A percentile compares a stretch with the other conserved stretches of the same genome.
phyloP scores from a whole-genome alignment of 92 coral and sea anemone genomes.

The Plumapathes pennacea region DNA sequence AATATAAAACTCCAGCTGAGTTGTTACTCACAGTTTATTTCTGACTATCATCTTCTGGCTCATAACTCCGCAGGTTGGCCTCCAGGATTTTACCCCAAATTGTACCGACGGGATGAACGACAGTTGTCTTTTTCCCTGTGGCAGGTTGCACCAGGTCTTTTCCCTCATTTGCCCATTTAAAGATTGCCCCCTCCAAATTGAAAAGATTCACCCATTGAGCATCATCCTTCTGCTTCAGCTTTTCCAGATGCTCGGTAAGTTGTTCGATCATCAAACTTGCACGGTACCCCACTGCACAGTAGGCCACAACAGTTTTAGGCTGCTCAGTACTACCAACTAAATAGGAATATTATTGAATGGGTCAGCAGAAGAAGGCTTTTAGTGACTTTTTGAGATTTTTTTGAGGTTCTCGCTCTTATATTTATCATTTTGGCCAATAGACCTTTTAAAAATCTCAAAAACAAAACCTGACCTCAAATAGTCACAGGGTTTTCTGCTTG shows the following conservation, averaged over 20 bases:
- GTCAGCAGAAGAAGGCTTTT: no score
- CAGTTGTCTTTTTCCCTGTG: constrained; percentile 14
- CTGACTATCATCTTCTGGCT: no score
- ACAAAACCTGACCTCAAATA: no score
- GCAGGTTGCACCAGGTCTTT: constrained; percentile 50
- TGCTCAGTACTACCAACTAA: constrained; percentile 28
- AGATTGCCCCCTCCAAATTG: constrained; percentile 81
- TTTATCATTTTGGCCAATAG: no score
- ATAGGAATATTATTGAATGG: no score
- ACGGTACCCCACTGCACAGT: constrained; percentile 85
- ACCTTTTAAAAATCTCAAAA: no score
- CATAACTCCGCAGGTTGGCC: constrained; percentile 10
- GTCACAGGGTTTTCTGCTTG: no score
- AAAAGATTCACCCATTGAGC: constrained; percentile 34
- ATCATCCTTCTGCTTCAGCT: constrained; percentile 45
- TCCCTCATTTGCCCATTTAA: constrained; percentile 91
- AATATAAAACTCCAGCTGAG: no score
- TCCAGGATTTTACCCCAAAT: constrained; percentile 16
- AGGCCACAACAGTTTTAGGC: constrained; percentile 60
- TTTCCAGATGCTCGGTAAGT: constrained; percentile 57
- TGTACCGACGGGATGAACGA: constrained; percentile 19
- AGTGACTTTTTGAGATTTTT: no score
- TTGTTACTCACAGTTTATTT: no score
- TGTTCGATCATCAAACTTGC: constrained; percentile 76
- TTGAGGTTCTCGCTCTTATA: no score